Conservation (phyloP, 2,888 invertebrate genomes). For the Petrolisthes cinctipes region DNA sequence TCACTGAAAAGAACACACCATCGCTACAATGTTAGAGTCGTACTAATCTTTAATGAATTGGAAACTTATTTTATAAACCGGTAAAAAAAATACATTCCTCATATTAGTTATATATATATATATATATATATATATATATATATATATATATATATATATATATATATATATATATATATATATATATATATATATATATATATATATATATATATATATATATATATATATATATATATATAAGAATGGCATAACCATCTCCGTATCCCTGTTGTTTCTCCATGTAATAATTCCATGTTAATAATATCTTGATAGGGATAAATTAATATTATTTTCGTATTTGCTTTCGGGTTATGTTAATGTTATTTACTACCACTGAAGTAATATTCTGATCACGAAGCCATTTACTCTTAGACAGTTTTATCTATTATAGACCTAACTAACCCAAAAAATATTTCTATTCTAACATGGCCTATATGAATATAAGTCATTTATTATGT, state of each 20-base stretch:
- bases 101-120: slow-evolving; percentile 2
- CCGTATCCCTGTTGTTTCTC: not conserved
- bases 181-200: slow-evolving; percentile 41
- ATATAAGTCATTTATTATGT: too few species aligned
- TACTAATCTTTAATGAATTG: too few species aligned
- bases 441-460: too few species aligned
- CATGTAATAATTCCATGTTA: not conserved
- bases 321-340: slow-evolving; percentile 16
- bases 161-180: slow-evolving; percentile 49
- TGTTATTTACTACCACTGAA: not conserved
- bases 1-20: not conserved
- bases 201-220: slow-evolving; percentile 23
- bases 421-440: too few species aligned
- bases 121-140: slow-evolving; percentile 42
- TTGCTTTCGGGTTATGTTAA: not conserved
- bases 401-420: not conserved
- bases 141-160: slow-evolving; percentile 48
- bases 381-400: not conserved
- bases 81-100: not conserved
- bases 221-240: slow-evolving; percentile 36
- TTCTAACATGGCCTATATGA: too few species aligned
- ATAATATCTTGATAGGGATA: not conserved
- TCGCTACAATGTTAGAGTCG: too few species aligned
- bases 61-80: not conserved
- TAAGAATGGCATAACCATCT: not conserved